A percentile compares a stretch with the other conserved stretches of the same genome.
Conservation (phyloP, 2,888 invertebrate genomes). For the Ceriagrion tenellum region DNA sequence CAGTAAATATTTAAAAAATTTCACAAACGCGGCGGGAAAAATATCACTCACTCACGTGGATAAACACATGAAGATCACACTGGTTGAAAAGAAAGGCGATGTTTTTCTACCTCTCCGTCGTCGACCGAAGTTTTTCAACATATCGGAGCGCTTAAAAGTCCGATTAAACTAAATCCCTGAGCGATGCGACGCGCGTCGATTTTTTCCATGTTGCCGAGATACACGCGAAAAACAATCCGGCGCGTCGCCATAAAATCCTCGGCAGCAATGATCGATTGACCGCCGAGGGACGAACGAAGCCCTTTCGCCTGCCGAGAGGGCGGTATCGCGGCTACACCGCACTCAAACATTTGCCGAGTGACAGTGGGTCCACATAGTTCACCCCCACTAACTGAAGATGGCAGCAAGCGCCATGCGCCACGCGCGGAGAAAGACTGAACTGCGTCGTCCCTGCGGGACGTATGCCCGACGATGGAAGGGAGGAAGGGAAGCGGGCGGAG, state of each 20-base stretch:
- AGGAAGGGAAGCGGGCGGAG: slow-evolving; percentile 42
- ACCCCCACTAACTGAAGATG: slow-evolving; percentile 57
- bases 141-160: not conserved
- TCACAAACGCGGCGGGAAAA: slow-evolving; percentile 35
- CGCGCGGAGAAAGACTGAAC: slow-evolving; percentile 59
- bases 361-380: slow-evolving; percentile 56
- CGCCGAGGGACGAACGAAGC: slow-evolving; percentile 62
- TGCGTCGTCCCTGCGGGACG: slow-evolving; percentile 48
- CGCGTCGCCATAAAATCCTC: slow-evolving; percentile 65
- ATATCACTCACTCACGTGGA: slow-evolving; percentile 60
- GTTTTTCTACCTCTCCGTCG: not conserved
- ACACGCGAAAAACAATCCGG: slow-evolving; percentile 52
- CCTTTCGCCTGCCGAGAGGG: slow-evolving; percentile 67
- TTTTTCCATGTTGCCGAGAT: slow-evolving; percentile 10
- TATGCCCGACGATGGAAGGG: not conserved
- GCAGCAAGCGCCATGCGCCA: slow-evolving; percentile 64
- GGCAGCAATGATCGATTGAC: slow-evolving; percentile 64
- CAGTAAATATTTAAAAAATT: not conserved
- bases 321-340: slow-evolving; percentile 66
- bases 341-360: slow-evolving; percentile 68
- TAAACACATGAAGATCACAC: slow-evolving; percentile 62
- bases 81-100: not conserved
- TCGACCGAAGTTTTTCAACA: slow-evolving; percentile 30
- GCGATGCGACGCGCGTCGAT: slow-evolving; percentile 20
- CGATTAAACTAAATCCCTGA: slow-evolving; percentile 34